These are phyloP conservation scores for Ennomos erosarius DNA, from an alignment of 2,888 invertebrate species.

Conservation along the genomic window DNA sequence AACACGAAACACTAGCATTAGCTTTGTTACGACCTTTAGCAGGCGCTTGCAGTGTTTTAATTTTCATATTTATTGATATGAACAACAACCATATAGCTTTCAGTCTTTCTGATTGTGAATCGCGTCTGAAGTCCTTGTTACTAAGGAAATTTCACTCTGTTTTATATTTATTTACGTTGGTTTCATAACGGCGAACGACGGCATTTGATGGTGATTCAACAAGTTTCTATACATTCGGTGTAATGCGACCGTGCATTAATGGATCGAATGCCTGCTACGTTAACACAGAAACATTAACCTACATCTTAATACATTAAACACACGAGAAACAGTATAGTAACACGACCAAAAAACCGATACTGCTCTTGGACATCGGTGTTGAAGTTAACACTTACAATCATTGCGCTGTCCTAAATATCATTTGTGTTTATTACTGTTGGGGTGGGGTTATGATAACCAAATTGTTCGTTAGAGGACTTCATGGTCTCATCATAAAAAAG, in stretches of 20 bases:
- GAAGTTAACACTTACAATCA: background rate
- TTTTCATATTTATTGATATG: no score
- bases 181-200: slow-evolving; percentile 19
- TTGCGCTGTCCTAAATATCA: no score
- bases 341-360: slow-evolving; percentile 15
- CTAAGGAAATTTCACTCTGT: slow-evolving; percentile 17
- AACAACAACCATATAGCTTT: no score
- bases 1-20: background rate
- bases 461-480: no score
- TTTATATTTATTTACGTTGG: slow-evolving; percentile 7
- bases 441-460: background rate
- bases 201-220: slow-evolving; percentile 3
- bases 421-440: background rate
- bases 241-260: slow-evolving; percentile 57
- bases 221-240: slow-evolving; percentile 44
- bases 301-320: slow-evolving; percentile 56
- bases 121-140: background rate
- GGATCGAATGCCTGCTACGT: slow-evolving; percentile 68
- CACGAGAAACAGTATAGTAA: slow-evolving; percentile 48
- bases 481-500: no score
- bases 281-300: slow-evolving; percentile 55
- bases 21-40: no score
- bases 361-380: slow-evolving; percentile 4
- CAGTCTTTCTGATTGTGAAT: no score
- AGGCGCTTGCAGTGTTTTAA: no score